Percentiles rank a stretch among this genome's conserved stretches.
Evolutionary conservation across 2,797 vertebrate species (phyloP).

Genomic region (Danio kyathit): DNA sequence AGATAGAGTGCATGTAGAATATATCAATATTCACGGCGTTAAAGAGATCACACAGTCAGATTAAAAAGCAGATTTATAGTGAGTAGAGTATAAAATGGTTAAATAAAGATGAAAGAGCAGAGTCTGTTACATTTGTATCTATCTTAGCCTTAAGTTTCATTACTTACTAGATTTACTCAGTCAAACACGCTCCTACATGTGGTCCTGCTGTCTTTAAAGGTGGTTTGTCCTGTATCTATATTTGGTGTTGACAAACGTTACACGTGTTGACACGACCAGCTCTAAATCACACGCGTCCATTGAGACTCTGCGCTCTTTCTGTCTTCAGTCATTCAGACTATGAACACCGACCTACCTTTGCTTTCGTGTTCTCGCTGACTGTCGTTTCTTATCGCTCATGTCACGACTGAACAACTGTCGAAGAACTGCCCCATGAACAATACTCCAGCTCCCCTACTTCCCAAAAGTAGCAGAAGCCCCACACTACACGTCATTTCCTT

Average conservation of each 20-base stretch:
- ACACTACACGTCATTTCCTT: constrained; percentile 76
- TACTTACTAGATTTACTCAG: not conserved
- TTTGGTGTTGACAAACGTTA: constrained; percentile 8
- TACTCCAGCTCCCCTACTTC: constrained; percentile 23
- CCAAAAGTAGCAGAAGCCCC: not conserved
- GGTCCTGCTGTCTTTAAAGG: not conserved
- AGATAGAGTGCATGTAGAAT: not conserved
- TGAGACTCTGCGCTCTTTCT: not conserved
- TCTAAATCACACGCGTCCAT: not conserved
- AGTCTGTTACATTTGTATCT: not conserved
- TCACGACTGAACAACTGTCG: constrained; percentile 1
- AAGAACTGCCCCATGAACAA: constrained; percentile 30
- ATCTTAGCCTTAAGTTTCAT: not conserved
- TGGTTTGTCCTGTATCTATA: not conserved
- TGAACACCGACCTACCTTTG: constrained; percentile 42
- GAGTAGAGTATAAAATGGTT: not conserved
- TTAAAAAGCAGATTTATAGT: not conserved
- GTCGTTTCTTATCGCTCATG: constrained; percentile 43
- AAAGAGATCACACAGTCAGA: not conserved
- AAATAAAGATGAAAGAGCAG: not conserved
- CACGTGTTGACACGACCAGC: constrained; percentile 52
- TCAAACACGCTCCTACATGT: not conserved
- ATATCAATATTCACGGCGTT: not conserved
- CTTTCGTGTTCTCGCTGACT: constrained; percentile 17
- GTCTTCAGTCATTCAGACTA: not conserved